Evolutionary conservation across 2,888 invertebrate genomes (phyloP), one percentile per base, ranked within the genome.

Genomic region (Geophilus truncorum): DNA sequence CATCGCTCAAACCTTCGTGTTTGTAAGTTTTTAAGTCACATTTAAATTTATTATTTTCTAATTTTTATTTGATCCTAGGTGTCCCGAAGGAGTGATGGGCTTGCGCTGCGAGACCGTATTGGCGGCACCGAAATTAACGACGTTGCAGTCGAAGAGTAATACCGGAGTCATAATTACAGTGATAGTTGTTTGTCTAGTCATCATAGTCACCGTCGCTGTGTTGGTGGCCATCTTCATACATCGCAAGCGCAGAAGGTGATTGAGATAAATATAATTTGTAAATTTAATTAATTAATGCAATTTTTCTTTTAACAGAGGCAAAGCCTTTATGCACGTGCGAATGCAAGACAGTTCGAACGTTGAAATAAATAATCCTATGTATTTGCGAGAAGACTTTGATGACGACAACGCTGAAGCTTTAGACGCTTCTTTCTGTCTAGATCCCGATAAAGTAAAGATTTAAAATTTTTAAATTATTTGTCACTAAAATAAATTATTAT

Each of bases 321-420:
- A 89, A 83, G 90, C 92, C 79, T 94, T 94, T 86, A 91, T 91
- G 84, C 94, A 94, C 88, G 92, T 93, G 82, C 90, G 94, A 12
- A 91, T 94, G 85, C 90, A 93, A 81, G 94, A 94, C 88, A 94
- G 93, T 87, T 86, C 86, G 34, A 87, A 87, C 78, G 93, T 94
- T 85, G 94, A 94, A 89, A 93, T 93, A 85, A 92, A 89, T 86
- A 95, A 95, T 89, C 94, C 94, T 32, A 94, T 94, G 92, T 95
- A 94, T 88, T 90, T 93, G 84, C 90, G 90, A 81, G 93, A 93
- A 83, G 90, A 91, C 84, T 91, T 91, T 82, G 83, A 86, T 79
- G 91, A 91, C 25, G 86, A 86, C 77, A 85, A 85, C 36, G 80
- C 81, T 7, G 84, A 85, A 81, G 89, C 89, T 1, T 83, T 87